Conservation (phyloP, 2,113 vertebrate genomes). For the Oxyruncus cristatus region DNA sequence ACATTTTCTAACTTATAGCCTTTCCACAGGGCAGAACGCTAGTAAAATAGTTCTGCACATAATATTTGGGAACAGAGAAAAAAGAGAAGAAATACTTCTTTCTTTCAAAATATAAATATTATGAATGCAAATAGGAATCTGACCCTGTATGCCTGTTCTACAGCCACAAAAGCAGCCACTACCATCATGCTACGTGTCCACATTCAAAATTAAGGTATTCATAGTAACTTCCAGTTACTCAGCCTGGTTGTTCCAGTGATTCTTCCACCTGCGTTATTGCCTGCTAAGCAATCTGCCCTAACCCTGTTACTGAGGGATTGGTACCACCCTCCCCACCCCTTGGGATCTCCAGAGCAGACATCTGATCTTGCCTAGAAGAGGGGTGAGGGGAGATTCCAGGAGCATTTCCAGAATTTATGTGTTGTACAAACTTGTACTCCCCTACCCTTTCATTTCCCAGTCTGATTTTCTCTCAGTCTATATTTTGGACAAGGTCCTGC, state of each 20-base stretch:
- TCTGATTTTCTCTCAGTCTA: not conserved
- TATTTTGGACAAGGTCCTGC: not conserved
- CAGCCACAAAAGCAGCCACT: not conserved
- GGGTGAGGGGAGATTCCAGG: not conserved
- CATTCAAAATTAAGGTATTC: not conserved
- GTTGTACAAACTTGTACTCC: not conserved
- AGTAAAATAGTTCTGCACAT: not conserved
- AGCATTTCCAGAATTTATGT: not conserved
- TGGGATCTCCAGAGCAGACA: not conserved
- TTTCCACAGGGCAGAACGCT: not conserved
- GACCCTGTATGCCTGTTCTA: not conserved
- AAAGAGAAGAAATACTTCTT: not conserved
- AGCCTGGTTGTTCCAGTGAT: not conserved
- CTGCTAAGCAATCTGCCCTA: not conserved
- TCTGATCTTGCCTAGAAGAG: not conserved
- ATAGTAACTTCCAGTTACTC: not conserved
- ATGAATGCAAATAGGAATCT: not conserved
- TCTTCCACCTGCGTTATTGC: not conserved
- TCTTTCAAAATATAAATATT: not conserved
- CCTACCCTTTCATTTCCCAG: not conserved
- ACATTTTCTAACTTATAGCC: slow-evolving; percentile 3
- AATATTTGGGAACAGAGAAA: not conserved
- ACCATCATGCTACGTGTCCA: not conserved
- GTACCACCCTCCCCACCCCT: not conserved
- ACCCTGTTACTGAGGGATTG: not conserved